Base-by-base conservation (phyloP, 2,797 vertebrate genomes). In the Manis crassicaudata region DNA sequence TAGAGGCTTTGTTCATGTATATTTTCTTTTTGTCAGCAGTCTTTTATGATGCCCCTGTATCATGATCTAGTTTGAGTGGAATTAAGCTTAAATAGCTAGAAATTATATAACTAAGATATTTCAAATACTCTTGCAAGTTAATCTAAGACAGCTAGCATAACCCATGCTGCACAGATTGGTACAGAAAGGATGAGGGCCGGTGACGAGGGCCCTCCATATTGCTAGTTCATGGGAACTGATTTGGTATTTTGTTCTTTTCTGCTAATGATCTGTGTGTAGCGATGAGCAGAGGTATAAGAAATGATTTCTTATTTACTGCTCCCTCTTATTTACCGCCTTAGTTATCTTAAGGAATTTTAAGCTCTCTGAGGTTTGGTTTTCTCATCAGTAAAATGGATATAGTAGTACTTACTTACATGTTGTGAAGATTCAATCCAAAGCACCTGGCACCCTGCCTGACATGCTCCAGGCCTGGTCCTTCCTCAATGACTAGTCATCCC, bases 41-140 rank as follows among this genome's bases (percentile, higher is more conserved):
- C n/a, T 67, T 92, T 85, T 43, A 7, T 93, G 72, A 56, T 87
- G 27, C 6, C 14, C 40, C 13, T 20, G 32, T 73, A 80, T 86
- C 27, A 63, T 84, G 81, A 72, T 90, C 32, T 92, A 92, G 95
- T 87, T 84, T 94, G 65, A 90, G 27, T 80, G 62, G 50, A 85
- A 85, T 94, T 95, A 90, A 92, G 10, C 40, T 90, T 76, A 90
- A 88, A 79, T 9, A 89, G 52, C 7, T 91, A 16, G 88, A 67
- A 92, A 88, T 87, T 86, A 52, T 89, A 46, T 92, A 90, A 50
- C 58, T 54, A 88, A 90, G 73, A 84, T 4, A 40, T 90, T 92
- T 77, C 21, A 93, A 81, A 82, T 89, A 91, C 13, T 70, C 70
- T 83, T 96, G 18, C 3, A 80, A 70, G 46, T 93, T 83, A 75